A percentile compares a stretch with the other conserved stretches of the same genome.
These are phyloP conservation scores for Drosophila phalerata DNA, from an alignment of 2,888 invertebrate genomes.

Conservation along the genomic window DNA sequence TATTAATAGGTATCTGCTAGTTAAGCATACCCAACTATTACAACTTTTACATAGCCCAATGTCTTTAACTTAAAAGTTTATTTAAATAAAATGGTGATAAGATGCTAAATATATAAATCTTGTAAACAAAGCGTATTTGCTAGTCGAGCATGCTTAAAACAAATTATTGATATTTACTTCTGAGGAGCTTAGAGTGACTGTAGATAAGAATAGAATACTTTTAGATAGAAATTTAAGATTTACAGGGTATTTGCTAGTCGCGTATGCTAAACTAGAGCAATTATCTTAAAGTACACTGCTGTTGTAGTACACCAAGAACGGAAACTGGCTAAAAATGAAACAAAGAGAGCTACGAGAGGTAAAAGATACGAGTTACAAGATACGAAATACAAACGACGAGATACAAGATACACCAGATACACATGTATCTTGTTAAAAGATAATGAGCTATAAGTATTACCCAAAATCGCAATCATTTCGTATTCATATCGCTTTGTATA, in stretches of 20 bases:
- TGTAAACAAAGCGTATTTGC: not conserved
- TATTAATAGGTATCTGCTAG: not conserved
- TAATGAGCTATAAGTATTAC: constrained; percentile 61
- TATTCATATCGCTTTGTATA: constrained; percentile 22
- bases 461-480: constrained; percentile 38
- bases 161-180: not conserved
- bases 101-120: not conserved
- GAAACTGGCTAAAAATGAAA: constrained; percentile 15
- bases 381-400: constrained; percentile 35
- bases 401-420: constrained; percentile 49
- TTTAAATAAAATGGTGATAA: not conserved
- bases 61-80: not conserved
- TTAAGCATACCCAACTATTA: not conserved
- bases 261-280: not conserved
- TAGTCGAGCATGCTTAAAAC: not conserved
- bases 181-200: not conserved
- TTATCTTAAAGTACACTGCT: not conserved
- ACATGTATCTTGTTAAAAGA: constrained; percentile 58
- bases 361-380: constrained; percentile 26
- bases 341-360: not conserved
- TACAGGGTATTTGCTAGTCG: constrained; percentile 19
- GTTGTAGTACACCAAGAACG: constrained; percentile 15
- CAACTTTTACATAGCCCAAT: not conserved
- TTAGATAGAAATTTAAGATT: not conserved
- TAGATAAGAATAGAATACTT: not conserved